Conservation (phyloP, 2,888 invertebrate species). For the Hanleya hanleyi region DNA sequence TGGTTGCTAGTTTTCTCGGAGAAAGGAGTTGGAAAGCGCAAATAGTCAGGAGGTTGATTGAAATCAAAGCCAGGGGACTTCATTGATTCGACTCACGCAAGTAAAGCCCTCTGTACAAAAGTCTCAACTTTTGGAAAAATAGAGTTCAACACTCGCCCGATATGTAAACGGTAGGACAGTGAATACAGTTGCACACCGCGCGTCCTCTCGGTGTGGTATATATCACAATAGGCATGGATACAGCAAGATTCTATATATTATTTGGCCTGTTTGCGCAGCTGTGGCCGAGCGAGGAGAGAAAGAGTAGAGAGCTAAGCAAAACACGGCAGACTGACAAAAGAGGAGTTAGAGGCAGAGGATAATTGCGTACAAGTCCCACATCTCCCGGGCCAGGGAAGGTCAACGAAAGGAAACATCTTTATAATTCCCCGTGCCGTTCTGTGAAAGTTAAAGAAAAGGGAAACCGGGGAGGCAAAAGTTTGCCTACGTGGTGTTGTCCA, state of each 20-base stretch:
- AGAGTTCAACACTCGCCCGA: neutral
- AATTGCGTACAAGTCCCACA: neutral
- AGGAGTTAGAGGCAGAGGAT: neutral
- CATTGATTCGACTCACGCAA: neutral
- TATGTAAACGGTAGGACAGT: neutral
- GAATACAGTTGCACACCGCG: constrained; percentile 1
- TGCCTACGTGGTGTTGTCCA: neutral
- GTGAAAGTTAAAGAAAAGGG: constrained; percentile 1
- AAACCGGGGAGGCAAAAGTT: constrained; percentile 1
- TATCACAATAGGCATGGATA: neutral
- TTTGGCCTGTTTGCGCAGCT: constrained; percentile 6
- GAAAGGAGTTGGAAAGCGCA: neutral
- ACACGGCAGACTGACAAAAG: neutral
- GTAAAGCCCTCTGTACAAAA: neutral
- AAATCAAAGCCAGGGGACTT: neutral
- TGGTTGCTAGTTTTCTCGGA: neutral
- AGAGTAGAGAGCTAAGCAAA: neutral
- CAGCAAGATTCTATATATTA: constrained; percentile 1
- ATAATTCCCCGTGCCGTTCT: constrained; percentile 7
- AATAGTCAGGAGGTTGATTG: neutral
- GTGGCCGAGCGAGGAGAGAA: neutral
- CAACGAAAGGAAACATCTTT: constrained; percentile 7
- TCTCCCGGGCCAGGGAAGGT: neutral
- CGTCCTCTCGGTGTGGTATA: neutral
- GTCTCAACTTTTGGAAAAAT: neutral